A percentile compares a stretch with the other conserved stretches of the same genome.
These are phyloP conservation scores for Solenopsis fugax DNA, from an alignment of 1,140 invertebrate species.

Conservation along the genomic window DNA sequence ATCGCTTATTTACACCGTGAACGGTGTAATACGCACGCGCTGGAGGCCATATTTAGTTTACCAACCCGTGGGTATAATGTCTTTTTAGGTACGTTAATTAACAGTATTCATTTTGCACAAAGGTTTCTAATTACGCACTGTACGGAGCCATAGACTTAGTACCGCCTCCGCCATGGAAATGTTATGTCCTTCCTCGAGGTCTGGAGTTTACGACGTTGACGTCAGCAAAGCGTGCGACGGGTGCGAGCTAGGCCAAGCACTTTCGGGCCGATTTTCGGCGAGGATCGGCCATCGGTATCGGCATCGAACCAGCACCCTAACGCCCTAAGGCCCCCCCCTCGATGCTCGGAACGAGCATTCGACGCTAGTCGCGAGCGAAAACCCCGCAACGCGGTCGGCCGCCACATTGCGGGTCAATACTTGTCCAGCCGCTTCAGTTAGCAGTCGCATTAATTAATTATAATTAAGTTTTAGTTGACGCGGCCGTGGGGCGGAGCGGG, in stretches of 20 bases:
- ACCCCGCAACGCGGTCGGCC: conserved; percentile 58
- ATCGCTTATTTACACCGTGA: conserved; percentile 82
- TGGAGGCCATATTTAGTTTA: conserved; percentile 84
- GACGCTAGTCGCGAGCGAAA: conserved; percentile 41
- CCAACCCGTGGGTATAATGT: conserved; percentile 86
- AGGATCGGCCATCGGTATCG: neutral
- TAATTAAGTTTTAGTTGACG: conserved; percentile 93
- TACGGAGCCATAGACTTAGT: conserved; percentile 86
- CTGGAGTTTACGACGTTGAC: conserved; percentile 46
- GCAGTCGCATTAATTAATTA: conserved; percentile 91
- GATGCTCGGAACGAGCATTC: neutral
- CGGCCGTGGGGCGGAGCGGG: conserved; percentile 84
- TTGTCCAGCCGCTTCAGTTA: conserved; percentile 81
- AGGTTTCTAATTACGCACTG: conserved; percentile 88
- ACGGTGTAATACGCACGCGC: conserved; percentile 80
- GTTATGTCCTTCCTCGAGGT: conserved; percentile 75
- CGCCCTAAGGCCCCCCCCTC: neutral
- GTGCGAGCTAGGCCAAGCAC: neutral
- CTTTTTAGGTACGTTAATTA: conserved; percentile 88
- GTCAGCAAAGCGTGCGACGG: neutral
- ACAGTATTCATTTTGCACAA: conserved; percentile 89
- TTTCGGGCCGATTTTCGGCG: neutral
- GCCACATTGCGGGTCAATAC: conserved; percentile 78
- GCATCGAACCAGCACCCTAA: neutral
- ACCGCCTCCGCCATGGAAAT: conserved; percentile 75